phyloP scores from a whole-genome alignment of 2,797 vertebrate genomes.

The Euthynnus affinis region DNA sequence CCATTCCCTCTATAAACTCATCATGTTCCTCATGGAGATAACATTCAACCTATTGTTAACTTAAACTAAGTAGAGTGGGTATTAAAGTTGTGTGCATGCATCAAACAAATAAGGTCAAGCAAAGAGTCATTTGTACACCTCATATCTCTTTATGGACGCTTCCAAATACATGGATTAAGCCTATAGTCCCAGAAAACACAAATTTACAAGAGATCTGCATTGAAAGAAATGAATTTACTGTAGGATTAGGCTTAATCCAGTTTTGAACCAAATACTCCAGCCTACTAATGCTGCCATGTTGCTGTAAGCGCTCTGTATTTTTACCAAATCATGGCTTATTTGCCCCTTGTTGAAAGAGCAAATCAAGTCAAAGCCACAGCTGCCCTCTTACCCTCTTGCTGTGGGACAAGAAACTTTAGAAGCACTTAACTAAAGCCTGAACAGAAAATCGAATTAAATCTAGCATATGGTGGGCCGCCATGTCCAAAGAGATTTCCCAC shows the following conservation, averaged over 20 bases:
- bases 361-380: slow-evolving; percentile 69
- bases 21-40: background rate
- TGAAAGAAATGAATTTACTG: slow-evolving; percentile 70
- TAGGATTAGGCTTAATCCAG: slow-evolving; percentile 81
- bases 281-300: slow-evolving; percentile 65
- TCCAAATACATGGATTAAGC: slow-evolving; percentile 48
- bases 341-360: slow-evolving; percentile 63
- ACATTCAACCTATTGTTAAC: background rate
- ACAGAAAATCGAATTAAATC: slow-evolving; percentile 86
- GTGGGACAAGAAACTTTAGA: slow-evolving; percentile 78
- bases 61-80: background rate
- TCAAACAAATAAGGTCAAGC: slow-evolving; percentile 32
- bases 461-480: slow-evolving; percentile 77
- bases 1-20: background rate
- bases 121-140: slow-evolving; percentile 15
- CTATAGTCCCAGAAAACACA: slow-evolving; percentile 53
- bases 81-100: slow-evolving; percentile 11
- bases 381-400: slow-evolving; percentile 69
- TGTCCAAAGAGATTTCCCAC: slow-evolving; percentile 84
- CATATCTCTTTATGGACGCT: slow-evolving; percentile 15
- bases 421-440: slow-evolving; percentile 74
- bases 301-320: slow-evolving; percentile 54
- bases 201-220: slow-evolving; percentile 72
- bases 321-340: slow-evolving; percentile 68
- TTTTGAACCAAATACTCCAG: slow-evolving; percentile 69